phyloP scores from a whole-genome alignment of 2,888 invertebrate species.

The Perizoma flavofasciatum region DNA sequence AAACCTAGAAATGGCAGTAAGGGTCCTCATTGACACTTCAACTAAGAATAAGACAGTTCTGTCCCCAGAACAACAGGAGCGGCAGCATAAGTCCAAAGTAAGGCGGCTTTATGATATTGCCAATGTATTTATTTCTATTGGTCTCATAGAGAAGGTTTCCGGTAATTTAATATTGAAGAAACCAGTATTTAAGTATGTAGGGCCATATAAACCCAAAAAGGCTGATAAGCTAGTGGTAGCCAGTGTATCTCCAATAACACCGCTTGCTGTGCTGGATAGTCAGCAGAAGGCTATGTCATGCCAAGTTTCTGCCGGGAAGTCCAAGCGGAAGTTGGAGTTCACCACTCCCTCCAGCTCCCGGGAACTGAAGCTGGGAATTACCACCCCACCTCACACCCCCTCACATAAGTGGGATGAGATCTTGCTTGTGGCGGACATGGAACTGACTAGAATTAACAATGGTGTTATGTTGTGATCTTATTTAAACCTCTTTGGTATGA shows the following conservation, averaged over 20 bases:
- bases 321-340: slow-evolving; percentile 79
- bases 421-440: slow-evolving; percentile 83
- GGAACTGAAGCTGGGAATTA: slow-evolving; percentile 64
- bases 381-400: slow-evolving; percentile 74
- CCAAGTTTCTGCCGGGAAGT: slow-evolving; percentile 67
- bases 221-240: slow-evolving; percentile 54
- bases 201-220: slow-evolving; percentile 75
- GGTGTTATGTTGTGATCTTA: slow-evolving; percentile 66
- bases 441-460: slow-evolving; percentile 82
- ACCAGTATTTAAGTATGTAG: slow-evolving; percentile 87
- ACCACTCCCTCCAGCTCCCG: slow-evolving; percentile 67
- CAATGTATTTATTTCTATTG: slow-evolving; percentile 89
- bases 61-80: slow-evolving; percentile 78
- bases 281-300: slow-evolving; percentile 57
- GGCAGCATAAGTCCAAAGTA: slow-evolving; percentile 87
- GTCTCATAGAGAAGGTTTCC: slow-evolving; percentile 88
- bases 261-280: slow-evolving; percentile 60
- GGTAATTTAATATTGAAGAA: slow-evolving; percentile 85
- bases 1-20: slow-evolving; percentile 87
- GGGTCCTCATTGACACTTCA: slow-evolving; percentile 83
- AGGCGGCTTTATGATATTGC: slow-evolving; percentile 91
- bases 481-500: slow-evolving; percentile 46
- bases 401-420: slow-evolving; percentile 84
- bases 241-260: slow-evolving; percentile 71
- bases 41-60: slow-evolving; percentile 77